These are phyloP conservation scores for Pleuronectes platessa DNA, from an alignment of 2,113 vertebrate species.

Conservation along the genomic window DNA sequence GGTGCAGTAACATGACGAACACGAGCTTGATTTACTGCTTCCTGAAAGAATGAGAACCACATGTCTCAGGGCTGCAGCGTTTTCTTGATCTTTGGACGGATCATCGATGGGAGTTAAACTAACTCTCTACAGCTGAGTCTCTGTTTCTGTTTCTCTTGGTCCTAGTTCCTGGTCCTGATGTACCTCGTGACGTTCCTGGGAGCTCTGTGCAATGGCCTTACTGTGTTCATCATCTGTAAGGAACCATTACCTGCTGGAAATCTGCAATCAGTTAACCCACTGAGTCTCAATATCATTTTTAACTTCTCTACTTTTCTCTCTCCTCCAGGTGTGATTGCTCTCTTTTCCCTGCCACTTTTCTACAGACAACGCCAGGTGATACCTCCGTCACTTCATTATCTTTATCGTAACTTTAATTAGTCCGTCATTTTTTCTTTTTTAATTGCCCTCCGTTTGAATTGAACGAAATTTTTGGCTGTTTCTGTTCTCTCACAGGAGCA, in stretches of 20 bases:
- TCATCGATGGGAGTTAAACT: too few species aligned
- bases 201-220: too few species aligned
- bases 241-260: background rate
- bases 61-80: too few species aligned
- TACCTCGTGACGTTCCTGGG: too few species aligned
- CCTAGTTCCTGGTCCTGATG: too few species aligned
- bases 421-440: background rate
- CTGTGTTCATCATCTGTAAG: constrained; percentile 91
- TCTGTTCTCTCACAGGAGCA: constrained; percentile 81
- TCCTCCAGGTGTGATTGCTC: constrained; percentile 85
- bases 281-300: background rate
- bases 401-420: background rate
- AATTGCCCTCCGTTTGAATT: background rate
- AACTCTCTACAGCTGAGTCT: too few species aligned
- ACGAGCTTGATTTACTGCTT: too few species aligned
- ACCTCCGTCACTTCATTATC: background rate
- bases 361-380: constrained; percentile 89
- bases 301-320: background rate
- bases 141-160: too few species aligned
- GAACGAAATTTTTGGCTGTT: background rate
- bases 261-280: background rate
- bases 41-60: too few species aligned
- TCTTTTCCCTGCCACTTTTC: constrained; percentile 91
- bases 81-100: too few species aligned
- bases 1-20: too few species aligned